Base-by-base conservation (phyloP, 2,113 vertebrate genomes). In the Phoxinus phoxinus region DNA sequence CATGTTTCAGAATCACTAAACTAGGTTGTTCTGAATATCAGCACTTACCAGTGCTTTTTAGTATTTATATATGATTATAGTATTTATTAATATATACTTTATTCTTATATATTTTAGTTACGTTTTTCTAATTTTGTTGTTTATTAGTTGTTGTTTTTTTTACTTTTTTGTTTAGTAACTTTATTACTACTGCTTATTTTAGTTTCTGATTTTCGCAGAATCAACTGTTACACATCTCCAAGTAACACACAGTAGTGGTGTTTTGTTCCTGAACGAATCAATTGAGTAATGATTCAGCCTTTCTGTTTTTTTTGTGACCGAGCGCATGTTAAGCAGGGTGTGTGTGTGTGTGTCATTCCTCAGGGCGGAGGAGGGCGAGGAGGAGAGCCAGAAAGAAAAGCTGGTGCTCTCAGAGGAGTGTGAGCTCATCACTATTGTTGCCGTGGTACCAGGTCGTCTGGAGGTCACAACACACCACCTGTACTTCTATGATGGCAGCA, bases 401-500 rank as follows among this genome's bases (percentile, higher is more conserved):
- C 93, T 99, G 90, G 95, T 99, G 86, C 93, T 99, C 67, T 97
- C 97, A 0, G 98, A 99, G 46, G 98, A 99, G 88, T 99, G 98
- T 4, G 97, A 99, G 89, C 96, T 99, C 90, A 99, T 99, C 94
- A 99, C 97, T 0, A 96, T 97, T 0, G 95, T 97, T 91, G 97
- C 96, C 0, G 97, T 97, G 15, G 91, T 99, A 23, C 93, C 95
- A 0, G 98, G 98, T 23, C 96, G 97, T 19, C 93, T 99, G 91
- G 98, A 99, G 91, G 94, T 99, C 84, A 99, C 97, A 0, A 99
- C 97, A 0, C 97, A 99, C 65, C 96, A 99, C 35, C 85, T 99
- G 25, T 99, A 99, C 88, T 99, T 99, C 94, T 99, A 99, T 0
- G 98, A 99, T 0, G 92, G 95, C 93, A 99, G 94, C 90, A 91